phyloP scores from a whole-genome alignment of 2,797 vertebrate genomes.

The Epinephelus malabaricus region DNA sequence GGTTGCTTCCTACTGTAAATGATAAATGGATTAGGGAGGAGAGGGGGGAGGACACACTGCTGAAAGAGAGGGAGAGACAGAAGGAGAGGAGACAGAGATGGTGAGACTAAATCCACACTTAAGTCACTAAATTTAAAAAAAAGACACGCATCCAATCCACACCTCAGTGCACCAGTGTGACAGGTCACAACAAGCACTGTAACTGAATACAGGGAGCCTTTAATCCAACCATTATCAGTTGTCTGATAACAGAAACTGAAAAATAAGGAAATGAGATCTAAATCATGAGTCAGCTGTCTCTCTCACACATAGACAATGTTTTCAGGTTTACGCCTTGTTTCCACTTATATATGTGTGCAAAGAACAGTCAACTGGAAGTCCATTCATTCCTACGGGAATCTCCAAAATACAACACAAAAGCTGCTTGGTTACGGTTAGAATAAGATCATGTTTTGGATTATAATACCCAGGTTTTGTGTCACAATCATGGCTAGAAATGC shows the following conservation, averaged over 20 bases:
- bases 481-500: too few species aligned
- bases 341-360: too few species aligned
- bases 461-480: too few species aligned
- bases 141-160: too few species aligned
- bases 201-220: neutral
- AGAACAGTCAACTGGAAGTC: too few species aligned
- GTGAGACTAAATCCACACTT: neutral
- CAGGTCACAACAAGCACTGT: too few species aligned
- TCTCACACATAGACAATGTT: neutral
- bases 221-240: neutral
- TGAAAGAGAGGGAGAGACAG: conserved; percentile 19
- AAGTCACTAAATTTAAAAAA: neutral
- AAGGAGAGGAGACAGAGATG: neutral
- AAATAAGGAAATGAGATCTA: neutral
- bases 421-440: too few species aligned
- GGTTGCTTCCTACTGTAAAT: conserved; percentile 83
- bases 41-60: conserved; percentile 41
- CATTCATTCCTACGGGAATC: too few species aligned
- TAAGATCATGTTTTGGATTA: too few species aligned
- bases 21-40: conserved; percentile 74
- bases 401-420: too few species aligned
- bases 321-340: neutral
- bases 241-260: neutral
- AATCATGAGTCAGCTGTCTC: neutral
- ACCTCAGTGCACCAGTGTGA: too few species aligned